phyloP scores from a whole-genome alignment of 2,797 vertebrate genomes.

The Eutrigla gurnardus region DNA sequence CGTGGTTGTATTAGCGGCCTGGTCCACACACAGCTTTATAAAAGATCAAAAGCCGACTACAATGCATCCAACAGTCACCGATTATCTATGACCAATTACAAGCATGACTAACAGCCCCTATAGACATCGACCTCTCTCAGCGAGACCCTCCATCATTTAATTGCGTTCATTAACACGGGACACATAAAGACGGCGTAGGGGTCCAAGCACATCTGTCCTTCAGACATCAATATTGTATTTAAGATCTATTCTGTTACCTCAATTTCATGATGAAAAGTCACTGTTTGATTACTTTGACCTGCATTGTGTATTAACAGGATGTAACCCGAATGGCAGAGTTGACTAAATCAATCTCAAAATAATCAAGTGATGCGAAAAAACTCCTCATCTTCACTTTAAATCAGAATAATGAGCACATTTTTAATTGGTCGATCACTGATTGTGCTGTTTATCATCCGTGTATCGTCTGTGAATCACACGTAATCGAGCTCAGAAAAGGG shows the following conservation, averaged over 20 bases:
- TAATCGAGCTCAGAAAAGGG: not conserved
- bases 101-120: constrained; percentile 22
- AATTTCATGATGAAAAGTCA: not conserved
- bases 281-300: not conserved
- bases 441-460: not conserved
- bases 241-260: not conserved
- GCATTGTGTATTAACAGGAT: not conserved
- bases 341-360: not conserved
- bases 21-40: constrained; percentile 17
- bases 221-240: constrained; percentile 17
- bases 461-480: not conserved
- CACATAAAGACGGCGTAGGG: not conserved
- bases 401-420: not conserved
- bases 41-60: constrained; percentile 19
- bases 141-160: constrained; percentile 27
- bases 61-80: constrained; percentile 7
- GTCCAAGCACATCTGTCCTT: constrained; percentile 15
- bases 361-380: not conserved
- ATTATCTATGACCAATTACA: constrained; percentile 46
- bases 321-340: not conserved
- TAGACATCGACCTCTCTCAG: constrained; percentile 15
- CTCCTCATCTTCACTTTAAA: not conserved
- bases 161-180: constrained; percentile 27
- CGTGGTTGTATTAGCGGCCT: not conserved
- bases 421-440: not conserved